Evolutionary conservation across 1,140 invertebrate species (phyloP), one percentile per base, ranked within the genome.

Genomic region (Doryteuthis pealeii): DNA sequence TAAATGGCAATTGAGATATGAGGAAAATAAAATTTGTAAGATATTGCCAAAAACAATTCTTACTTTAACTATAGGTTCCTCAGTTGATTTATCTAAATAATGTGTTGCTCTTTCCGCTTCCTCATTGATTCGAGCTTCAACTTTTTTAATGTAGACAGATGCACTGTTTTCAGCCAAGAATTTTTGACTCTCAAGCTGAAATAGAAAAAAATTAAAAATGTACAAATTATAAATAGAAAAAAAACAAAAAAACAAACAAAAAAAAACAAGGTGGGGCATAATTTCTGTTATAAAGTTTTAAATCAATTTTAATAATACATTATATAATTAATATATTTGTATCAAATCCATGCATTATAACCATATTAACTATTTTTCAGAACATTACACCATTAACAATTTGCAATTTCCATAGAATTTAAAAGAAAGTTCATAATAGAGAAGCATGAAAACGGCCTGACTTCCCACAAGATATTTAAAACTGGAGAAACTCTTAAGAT

Each of bases 161-260:
- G 98, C 97, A 90, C 95, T 97, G 89, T 99, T 99, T 90, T 99
- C 97, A 62, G 93, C 95, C 79, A 99, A 90, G 89, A 99, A 99
- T 88, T 98, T 98, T 89, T 99, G 97, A 89, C 96, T 98, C 90
- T 99, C 97, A 91, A 96, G 93, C 94, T 96, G 81, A 74, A n/a
- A 45, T 14, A 32, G 22, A 66, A 58, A 68, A 68, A 68, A 31
- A 14, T 68, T 68, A n/a, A 5, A 15, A n/a, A 62, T 5, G 5
- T 15, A 26, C 15, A 4, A 62, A 30, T 15, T 30, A 62, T 30
- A 62, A n/a, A 62, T 62, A n/a, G n/a, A n/a, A n/a, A n/a, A n/a
- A n/a, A n/a, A n/a, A n/a, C n/a, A n/a, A n/a, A n/a, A n/a, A n/a
- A n/a, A n/a, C n/a, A n/a, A n/a, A n/a, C n/a, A n/a, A n/a, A n/a